Evolutionary conservation across 2,797 vertebrate species (phyloP), one percentile per base, ranked within the genome.

Genomic region (Schizothorax lantsangensis): DNA sequence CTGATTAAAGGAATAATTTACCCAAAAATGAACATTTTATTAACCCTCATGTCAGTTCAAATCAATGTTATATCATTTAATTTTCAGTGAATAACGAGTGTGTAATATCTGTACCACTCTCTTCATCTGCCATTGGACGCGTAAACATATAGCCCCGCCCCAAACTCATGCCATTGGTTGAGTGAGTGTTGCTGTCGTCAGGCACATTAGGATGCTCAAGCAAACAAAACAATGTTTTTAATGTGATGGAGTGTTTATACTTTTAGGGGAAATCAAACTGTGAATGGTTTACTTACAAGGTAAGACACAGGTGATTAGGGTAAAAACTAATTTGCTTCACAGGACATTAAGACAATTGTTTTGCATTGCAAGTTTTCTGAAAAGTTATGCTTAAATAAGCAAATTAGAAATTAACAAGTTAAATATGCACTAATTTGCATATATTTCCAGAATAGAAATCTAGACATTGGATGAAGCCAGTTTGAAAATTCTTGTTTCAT

Each of bases 1-100:
- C 21, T 3, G 30, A 84, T 75, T 75, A 75, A 73, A 83, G 38
- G 17, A 30, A 59, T 26, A 21, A 30, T 62, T 59, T 33, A 64
- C 12, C 38, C 54, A 2, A 21, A 45, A 52, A 52, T 33, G 1
- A 14, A 83, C 7, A 78, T 33, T 79, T 66, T 33, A 66, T 81
- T 81, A 21, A 12, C 4, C 52, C 21, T 30, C 2, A 5, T 59
- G 19, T 77, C 74, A 54, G 6, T 8, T 19, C n/a, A 43, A 59
- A 43, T 43, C 8, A 43, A 17, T 72, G 5, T 40, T n/a, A 12
- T 33, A 15, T 77, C 30, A 5, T 33, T 57, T 14, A 0, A 14
- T 38, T 68, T 81, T 78, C 33, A 78, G 1, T 78, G 30, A 12
- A 54, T 54, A 4, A 54, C 0, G 19, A 19, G 45, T 49, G n/a